Evolutionary conservation across 2,888 invertebrate genomes (phyloP).

Genomic region (Aphrophora alni): DNA sequence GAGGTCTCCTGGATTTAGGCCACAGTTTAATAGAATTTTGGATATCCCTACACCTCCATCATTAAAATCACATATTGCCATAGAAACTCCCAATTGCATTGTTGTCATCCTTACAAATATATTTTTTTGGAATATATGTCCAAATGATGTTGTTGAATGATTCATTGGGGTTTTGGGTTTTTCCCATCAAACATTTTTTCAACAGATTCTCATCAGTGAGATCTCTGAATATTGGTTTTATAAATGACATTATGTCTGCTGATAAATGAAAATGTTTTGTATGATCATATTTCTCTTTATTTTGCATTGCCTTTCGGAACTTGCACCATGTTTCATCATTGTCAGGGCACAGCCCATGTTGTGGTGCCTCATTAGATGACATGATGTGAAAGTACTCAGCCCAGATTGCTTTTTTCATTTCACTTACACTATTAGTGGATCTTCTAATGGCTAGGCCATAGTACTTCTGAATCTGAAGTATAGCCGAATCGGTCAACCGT

Average conservation of each 20-base stretch:
- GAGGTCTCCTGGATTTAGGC: conserved; percentile 18
- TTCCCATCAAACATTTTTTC: background rate
- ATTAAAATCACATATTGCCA: conserved; percentile 36
- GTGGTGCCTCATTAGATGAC: background rate
- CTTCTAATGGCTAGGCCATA: background rate
- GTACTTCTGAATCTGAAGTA: conserved; percentile 15
- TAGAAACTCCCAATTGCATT: conserved; percentile 30
- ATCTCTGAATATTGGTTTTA: background rate
- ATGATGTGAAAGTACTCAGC: background rate
- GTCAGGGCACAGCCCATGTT: background rate
- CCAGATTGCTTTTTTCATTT: background rate
- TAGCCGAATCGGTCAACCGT: conserved; percentile 9
- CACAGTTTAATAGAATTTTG: conserved; percentile 16
- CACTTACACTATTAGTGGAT: background rate
- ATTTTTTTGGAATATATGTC: no score
- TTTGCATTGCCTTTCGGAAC: background rate
- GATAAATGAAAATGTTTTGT: conserved; percentile 9
- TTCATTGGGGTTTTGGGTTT: background rate
- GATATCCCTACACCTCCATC: conserved; percentile 30
- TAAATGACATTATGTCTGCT: background rate
- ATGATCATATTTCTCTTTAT: background rate
- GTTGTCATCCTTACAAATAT: conserved; percentile 30
- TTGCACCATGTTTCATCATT: background rate
- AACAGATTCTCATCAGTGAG: no score
- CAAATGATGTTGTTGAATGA: background rate